phyloP scores from a whole-genome alignment of 1,140 invertebrate genomes.

The Calephelis virginiensis region DNA sequence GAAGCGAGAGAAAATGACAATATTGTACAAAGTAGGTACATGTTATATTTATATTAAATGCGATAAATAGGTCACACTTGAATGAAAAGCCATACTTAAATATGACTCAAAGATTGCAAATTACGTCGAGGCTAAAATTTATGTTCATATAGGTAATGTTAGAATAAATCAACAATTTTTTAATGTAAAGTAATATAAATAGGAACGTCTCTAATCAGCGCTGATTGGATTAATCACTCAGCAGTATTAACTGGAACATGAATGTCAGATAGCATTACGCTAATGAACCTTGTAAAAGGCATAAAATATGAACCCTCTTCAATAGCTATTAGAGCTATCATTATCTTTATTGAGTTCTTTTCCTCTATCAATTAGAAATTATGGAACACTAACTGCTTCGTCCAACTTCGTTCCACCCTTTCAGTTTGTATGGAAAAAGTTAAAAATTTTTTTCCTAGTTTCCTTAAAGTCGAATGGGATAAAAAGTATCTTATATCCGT shows the following conservation, averaged over 20 bases:
- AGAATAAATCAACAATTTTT: background rate
- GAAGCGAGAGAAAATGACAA: too few relatives aligned
- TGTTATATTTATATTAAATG: too few relatives aligned
- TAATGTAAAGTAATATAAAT: background rate
- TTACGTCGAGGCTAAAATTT: background rate
- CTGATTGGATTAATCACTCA: conserved; percentile 25
- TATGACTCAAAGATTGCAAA: too few relatives aligned
- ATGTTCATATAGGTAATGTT: background rate
- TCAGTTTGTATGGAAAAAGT: too few relatives aligned
- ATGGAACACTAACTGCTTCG: background rate
- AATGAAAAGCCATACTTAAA: too few relatives aligned
- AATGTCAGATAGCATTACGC: conserved; percentile 32
- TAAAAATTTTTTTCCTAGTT: too few relatives aligned
- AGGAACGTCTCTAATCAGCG: background rate
- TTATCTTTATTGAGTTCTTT: conserved; percentile 26
- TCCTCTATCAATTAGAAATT: background rate
- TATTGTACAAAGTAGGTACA: too few relatives aligned
- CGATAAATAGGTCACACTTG: too few relatives aligned
- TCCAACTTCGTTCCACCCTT: background rate
- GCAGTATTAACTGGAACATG: conserved; percentile 26
- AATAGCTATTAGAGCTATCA: conserved; percentile 21
- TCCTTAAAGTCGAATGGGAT: too few relatives aligned
- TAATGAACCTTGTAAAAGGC: conserved; percentile 36
- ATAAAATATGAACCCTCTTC: conserved; percentile 38
- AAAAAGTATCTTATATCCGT: too few relatives aligned